Base-by-base conservation (phyloP, 2,113 vertebrate genomes). In the Megaleporinus macrocephalus region DNA sequence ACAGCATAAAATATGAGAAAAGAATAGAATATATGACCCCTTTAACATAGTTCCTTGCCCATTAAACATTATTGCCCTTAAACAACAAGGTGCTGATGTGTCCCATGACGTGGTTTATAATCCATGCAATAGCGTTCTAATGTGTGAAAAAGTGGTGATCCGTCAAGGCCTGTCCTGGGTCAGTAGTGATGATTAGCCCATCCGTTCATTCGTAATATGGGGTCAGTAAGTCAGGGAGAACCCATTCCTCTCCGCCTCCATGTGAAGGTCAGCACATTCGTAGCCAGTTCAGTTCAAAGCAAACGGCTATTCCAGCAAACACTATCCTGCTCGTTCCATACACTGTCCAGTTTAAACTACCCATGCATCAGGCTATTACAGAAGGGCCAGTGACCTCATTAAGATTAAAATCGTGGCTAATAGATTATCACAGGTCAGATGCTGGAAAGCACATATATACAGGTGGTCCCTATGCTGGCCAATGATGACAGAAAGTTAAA, bases 181-280 rank as follows among this genome's bases (percentile, higher is more conserved):
- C 57, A 61, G 57, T 13, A 61, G 12, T 61, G 57, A 33, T 22
- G 30, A 73, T 51, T 36, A 29, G 47, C 18, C 24, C 41, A 22
- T 66, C 36, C 68, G 9, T n/a, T 44, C 27, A 70, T 24, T 53
- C 49, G 41, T 49, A 12, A 51, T 79, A 76, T 59, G 33, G 62
- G 79, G 70, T 84, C 77, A 84, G 51, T 33, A 15, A 13, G n/a
- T 5, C 27, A 20, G 62, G 0, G 61, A 53, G 51, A 47, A 51
- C 29, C 47, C 30, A 18, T 18, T 27, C 59, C 44, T 22, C 72
- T 22, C 36, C 49, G 2, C 30, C 47, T 18, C 27, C 47, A 27
- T 47, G 24, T 71, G 69, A 83, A 83, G 82, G 82, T 83, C 76
- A 62, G 29, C 41, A 30, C 51, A 55, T 29, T 30, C n/a, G 33